phyloP scores from a whole-genome alignment of 2,797 vertebrate genomes.

The Sebastes matsubarae region DNA sequence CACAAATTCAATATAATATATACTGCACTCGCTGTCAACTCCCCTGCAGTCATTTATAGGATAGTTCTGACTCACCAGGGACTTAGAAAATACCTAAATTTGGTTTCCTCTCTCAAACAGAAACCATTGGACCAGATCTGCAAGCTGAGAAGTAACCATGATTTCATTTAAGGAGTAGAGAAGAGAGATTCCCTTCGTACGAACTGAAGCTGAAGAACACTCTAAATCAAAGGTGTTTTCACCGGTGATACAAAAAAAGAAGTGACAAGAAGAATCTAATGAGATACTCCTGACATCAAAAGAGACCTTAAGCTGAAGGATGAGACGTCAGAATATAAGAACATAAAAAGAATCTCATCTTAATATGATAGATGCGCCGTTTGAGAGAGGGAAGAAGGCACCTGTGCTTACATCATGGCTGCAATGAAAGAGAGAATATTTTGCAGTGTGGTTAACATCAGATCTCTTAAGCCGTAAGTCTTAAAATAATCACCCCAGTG shows the following conservation, averaged over 20 bases:
- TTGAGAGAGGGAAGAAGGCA: conserved; percentile 13
- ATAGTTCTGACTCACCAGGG: neutral
- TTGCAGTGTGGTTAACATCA: neutral
- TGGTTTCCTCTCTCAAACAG: neutral
- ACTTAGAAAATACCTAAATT: neutral
- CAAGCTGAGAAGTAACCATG: neutral
- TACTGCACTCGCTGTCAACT: neutral
- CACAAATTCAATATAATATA: neutral
- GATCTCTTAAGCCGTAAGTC: neutral
- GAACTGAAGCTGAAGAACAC: conserved; percentile 15
- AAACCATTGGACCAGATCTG: conserved; percentile 16
- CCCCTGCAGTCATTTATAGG: neutral
- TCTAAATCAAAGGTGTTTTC: conserved; percentile 46
- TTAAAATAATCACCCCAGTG: neutral
- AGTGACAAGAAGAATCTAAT: conserved; percentile 46
- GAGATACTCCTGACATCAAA: conserved; percentile 55
- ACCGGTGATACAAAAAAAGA: neutral
- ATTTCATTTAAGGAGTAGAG: conserved; percentile 1
- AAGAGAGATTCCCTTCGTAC: neutral
- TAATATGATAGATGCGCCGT: conserved; percentile 20
- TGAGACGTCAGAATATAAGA: conserved; percentile 29
- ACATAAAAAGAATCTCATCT: conserved; percentile 40
- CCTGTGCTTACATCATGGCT: conserved; percentile 28
- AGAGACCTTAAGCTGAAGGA: conserved; percentile 26
- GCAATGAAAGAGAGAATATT: neutral